Base-by-base conservation (phyloP, 2,888 invertebrate genomes). In the Phoronis australis region DNA sequence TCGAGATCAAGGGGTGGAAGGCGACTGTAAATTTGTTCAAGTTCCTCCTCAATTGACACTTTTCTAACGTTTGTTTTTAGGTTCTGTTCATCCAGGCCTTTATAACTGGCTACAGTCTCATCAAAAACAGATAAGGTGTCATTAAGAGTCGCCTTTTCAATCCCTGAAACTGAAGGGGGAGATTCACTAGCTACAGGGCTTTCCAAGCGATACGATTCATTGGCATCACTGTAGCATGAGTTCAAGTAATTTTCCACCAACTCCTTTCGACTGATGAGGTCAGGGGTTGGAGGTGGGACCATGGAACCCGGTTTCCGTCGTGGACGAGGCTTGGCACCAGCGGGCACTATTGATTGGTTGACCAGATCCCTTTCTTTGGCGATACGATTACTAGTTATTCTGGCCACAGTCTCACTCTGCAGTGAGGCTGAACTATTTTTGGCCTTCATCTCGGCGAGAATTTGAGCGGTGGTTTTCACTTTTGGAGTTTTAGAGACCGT, bases 391-490 rank as follows among this genome's bases (percentile, higher is more conserved):
- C 58, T 61, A 35, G 67, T 61, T 20, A 75, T 69, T 52, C 67
- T 66, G 26, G 60, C 55, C n/a, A 71, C 64, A 9, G 71, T 65
- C 38, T 61, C 64, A 50, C 62, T 69, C 37, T 64, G 62, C 2
- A 72, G 50, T 39, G 57, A 45, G 18, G 64, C 52, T 44, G 59
- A 56, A 45, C 59, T 65, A 45, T 62, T 82, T 74, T 70, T 82
- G 71, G 73, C 83, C 80, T 58, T 82, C 35, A 90, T 81, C 75
- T 87, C 86, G 47, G 86, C 87, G 52, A 90, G 79, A 48, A 91
- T 78, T 75, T 91, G 88, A 69, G 87, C 85, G 0, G 90, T 91
- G 24, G 87, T 87, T 76, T 86, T 86, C 42, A 87, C 78, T 65
- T 78, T 76, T 21, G 83, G 82, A 67, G 83, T 64, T 52, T 64